Conservation (phyloP, 2,797 vertebrate genomes). For the Pseudotriccus pelzelni region DNA sequence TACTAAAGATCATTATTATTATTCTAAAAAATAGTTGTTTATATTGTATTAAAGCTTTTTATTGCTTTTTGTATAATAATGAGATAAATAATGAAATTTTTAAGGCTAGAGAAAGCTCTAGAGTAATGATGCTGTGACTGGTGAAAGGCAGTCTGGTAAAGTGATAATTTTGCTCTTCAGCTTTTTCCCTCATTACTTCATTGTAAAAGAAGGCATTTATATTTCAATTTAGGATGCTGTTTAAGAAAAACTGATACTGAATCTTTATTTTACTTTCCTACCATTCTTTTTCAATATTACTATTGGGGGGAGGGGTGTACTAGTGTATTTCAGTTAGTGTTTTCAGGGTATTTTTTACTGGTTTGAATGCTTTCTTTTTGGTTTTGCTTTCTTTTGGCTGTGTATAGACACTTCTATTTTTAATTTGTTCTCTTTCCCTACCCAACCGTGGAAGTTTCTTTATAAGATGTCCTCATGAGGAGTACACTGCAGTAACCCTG, state of each 20-base stretch:
- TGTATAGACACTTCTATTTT: background rate
- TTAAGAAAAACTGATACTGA: background rate
- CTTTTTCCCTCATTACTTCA: background rate
- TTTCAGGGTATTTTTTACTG: background rate
- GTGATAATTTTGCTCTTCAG: background rate
- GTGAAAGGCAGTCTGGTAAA: background rate
- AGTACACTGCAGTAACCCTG: background rate
- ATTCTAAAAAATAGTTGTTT: background rate
- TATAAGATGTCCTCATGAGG: background rate
- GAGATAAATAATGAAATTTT: background rate
- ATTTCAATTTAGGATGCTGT: background rate
- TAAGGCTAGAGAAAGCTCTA: background rate
- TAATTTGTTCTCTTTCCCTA: background rate
- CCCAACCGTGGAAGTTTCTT: background rate
- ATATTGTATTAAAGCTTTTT: background rate
- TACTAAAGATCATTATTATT: background rate
- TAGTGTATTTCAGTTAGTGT: background rate
- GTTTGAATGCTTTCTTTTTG: background rate
- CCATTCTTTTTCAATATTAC: background rate
- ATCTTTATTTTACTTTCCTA: background rate
- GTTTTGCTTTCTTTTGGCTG: background rate
- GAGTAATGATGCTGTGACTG: background rate
- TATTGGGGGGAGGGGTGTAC: fast-evolving
- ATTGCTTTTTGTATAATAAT: background rate
- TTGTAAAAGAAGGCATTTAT: background rate